Conservation (phyloP, 2,888 invertebrate species). For the Zygaena filipendulae region DNA sequence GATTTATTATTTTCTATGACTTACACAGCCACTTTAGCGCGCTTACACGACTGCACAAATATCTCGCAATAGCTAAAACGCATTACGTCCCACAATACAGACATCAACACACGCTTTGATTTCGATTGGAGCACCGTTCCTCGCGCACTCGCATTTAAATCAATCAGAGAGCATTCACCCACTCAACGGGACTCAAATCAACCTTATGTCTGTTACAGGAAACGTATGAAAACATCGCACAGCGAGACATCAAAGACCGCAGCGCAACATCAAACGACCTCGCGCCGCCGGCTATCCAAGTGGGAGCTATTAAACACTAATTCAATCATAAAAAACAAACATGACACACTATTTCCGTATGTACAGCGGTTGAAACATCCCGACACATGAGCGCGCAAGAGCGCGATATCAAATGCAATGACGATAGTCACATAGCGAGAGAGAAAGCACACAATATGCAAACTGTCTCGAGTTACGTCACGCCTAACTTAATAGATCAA, state of each 20-base stretch:
- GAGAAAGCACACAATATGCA: constrained; percentile 53
- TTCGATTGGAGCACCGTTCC: too few relatives aligned
- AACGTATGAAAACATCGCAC: constrained; percentile 32
- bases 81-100: too few relatives aligned
- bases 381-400: constrained; percentile 47
- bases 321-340: constrained; percentile 63
- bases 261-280: constrained; percentile 42
- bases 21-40: too few relatives aligned
- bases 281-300: constrained; percentile 30
- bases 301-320: constrained; percentile 47
- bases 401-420: constrained; percentile 20
- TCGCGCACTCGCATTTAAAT: too few relatives aligned
- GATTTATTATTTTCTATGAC: too few relatives aligned
- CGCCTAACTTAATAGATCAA: constrained; percentile 33
- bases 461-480: constrained; percentile 41
- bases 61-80: too few relatives aligned
- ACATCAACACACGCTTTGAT: too few relatives aligned
- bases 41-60: too few relatives aligned
- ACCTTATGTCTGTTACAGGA: constrained; percentile 49
- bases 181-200: constrained; percentile 40
- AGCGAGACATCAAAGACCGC: constrained; percentile 39
- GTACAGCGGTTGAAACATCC: constrained; percentile 29
- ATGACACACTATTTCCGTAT: constrained; percentile 47
- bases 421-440: too few relatives aligned
- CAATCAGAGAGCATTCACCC: constrained; percentile 25